A percentile compares a stretch with the other conserved stretches of the same genome.
Evolutionary conservation across 2,888 invertebrate species (phyloP).

Genomic region (Carabus problematicus): DNA sequence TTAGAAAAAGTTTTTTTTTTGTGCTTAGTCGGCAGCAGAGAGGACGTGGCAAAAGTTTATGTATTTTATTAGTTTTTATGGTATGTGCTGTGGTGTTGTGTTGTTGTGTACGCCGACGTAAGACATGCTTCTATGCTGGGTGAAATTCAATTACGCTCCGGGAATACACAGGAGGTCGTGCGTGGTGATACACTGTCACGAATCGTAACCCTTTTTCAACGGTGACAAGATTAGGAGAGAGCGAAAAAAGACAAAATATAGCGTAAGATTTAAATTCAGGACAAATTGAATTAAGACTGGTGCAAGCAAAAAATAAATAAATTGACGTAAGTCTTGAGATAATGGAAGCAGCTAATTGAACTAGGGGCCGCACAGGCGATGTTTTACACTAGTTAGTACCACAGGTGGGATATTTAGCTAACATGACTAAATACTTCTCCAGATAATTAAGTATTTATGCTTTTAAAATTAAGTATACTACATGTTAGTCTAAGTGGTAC

Average conservation of each 20-base stretch:
- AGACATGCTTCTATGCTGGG: constrained; percentile 10
- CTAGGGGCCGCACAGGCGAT: too few species aligned
- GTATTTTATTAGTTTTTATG: constrained; percentile 41
- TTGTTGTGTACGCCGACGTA: constrained; percentile 20
- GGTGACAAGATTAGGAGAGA: constrained; percentile 23
- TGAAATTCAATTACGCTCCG: constrained; percentile 31
- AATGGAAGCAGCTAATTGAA: too few species aligned
- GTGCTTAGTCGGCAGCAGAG: too few species aligned
- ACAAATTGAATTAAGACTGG: constrained; percentile 6
- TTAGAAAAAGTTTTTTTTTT: too few species aligned
- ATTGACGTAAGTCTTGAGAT: too few species aligned
- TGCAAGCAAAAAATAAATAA: too few species aligned
- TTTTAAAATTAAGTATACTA: too few species aligned
- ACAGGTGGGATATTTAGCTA: too few species aligned
- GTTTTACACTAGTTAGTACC: too few species aligned
- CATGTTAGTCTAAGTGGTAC: too few species aligned
- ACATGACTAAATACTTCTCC: too few species aligned
- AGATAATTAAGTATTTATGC: too few species aligned
- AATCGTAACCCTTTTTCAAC: constrained; percentile 22
- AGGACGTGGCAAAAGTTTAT: constrained; percentile 8
- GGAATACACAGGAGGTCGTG: constrained; percentile 18
- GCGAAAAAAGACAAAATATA: not conserved
- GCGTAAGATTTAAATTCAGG: not conserved
- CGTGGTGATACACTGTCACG: constrained; percentile 20
- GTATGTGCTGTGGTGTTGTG: constrained; percentile 27